These are phyloP conservation scores for Coelopa frigida DNA, from an alignment of 1,140 invertebrate species.

Conservation along the genomic window DNA sequence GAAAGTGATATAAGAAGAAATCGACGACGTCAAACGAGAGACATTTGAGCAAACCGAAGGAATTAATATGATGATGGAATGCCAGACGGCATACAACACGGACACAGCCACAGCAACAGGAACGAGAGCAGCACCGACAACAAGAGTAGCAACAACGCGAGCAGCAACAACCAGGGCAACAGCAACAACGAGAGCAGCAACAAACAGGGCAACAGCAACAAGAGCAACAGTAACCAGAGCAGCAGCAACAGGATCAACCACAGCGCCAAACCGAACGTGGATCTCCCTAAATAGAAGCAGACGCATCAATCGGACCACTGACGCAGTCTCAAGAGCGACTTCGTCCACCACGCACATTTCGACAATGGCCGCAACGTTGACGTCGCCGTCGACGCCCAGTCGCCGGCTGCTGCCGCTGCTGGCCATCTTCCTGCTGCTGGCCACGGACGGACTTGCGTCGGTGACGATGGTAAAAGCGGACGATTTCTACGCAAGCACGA, in stretches of 20 bases:
- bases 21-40: too few relatives aligned
- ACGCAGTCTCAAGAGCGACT: neutral
- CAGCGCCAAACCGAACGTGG: constrained; percentile 6
- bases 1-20: too few relatives aligned
- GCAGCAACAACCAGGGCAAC: constrained; percentile 10
- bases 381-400: neutral
- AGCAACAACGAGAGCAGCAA: neutral
- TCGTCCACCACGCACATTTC: neutral
- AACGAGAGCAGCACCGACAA: constrained; percentile 5
- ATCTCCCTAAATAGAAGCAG: neutral
- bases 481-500: constrained; percentile 10
- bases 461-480: neutral
- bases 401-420: neutral
- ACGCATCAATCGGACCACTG: neutral
- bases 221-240: neutral
- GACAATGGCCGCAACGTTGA: neutral
- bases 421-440: neutral
- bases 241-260: constrained; percentile 8
- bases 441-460: neutral
- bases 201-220: constrained; percentile 8
- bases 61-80: too few relatives aligned
- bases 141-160: neutral
- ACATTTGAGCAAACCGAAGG: too few relatives aligned
- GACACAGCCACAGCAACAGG: constrained; percentile 4
- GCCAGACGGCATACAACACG: too few relatives aligned